Evolutionary conservation across 2,888 invertebrate species (phyloP).

Genomic region (Leptopilina drosophilae): DNA sequence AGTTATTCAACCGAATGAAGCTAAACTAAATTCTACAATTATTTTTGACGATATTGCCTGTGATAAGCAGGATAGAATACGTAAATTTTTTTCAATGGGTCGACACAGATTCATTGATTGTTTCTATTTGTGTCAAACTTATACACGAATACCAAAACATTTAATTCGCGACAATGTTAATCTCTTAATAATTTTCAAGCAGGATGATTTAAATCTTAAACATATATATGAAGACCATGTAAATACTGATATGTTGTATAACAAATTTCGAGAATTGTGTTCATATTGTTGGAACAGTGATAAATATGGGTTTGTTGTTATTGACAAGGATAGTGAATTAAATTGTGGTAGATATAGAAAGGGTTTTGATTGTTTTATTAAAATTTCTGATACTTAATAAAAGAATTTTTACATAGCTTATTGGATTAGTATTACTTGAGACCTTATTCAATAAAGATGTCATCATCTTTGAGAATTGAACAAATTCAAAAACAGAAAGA

Average conservation of each 20-base stretch:
- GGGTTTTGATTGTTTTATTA: constrained; percentile 61
- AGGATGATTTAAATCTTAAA: constrained; percentile 3
- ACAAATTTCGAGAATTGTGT: too few relatives aligned
- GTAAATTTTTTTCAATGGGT: not conserved
- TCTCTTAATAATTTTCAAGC: not conserved
- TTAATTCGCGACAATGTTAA: constrained; percentile 26
- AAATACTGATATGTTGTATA: too few relatives aligned
- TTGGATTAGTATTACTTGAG: constrained; percentile 43
- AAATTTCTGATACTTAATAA: not conserved
- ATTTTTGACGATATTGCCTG: not conserved
- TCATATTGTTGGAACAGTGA: too few relatives aligned
- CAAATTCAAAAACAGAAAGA: constrained; percentile 28
- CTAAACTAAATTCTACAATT: constrained; percentile 1
- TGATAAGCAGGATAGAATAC: constrained; percentile 17
- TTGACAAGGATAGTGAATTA: constrained; percentile 63
- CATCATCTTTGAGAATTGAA: not conserved
- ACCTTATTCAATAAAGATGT: not conserved
- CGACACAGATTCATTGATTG: not conserved
- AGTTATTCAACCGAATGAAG: not conserved
- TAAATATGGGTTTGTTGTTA: constrained; percentile 57
- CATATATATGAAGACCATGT: too few relatives aligned
- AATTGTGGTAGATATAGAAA: constrained; percentile 65
- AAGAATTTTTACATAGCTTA: not conserved
- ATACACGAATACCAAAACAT: constrained; percentile 26
- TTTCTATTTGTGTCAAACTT: not conserved